Evolutionary conservation across 2,888 invertebrate species (phyloP), one percentile per base, ranked within the genome.

Genomic region (Leucoma salicis): DNA sequence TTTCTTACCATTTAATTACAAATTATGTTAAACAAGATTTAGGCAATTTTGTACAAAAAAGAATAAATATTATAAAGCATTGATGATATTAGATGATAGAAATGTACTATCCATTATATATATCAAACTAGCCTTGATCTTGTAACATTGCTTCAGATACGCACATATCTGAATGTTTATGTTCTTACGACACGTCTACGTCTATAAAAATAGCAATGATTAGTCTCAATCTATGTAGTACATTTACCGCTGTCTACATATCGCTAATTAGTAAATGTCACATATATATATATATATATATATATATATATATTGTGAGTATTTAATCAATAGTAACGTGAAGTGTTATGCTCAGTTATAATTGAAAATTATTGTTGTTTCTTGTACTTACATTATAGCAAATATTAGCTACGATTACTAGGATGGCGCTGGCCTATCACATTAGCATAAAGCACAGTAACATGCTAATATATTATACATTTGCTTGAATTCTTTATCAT

Each of bases 81-180:
- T n/a, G n/a, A n/a, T n/a, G n/a, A n/a, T n/a, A n/a, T n/a, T n/a
- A n/a, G n/a, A n/a, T n/a, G n/a, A n/a, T n/a, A n/a, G n/a, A n/a
- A n/a, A n/a, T n/a, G n/a, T n/a, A n/a, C n/a, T n/a, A n/a, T n/a
- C n/a, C n/a, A n/a, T n/a, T n/a, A n/a, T n/a, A n/a, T n/a, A n/a
- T n/a, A n/a, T n/a, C n/a, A n/a, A n/a, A n/a, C n/a, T n/a, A n/a
- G n/a, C n/a, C 31, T 37, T 32, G 14, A 41, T 39, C 39, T 49
- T 32, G 44, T 45, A 60, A 77, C 81, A 82, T 82, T 82, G 53
- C 81, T 80, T 75, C 78, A 82, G 80, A 80, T 82, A 73, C 39
- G 24, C 45, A 40, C 50, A 24, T 73, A 81, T 83, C 79, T 78
- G 78, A 70, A 57, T 42, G 80, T 74, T 74, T 76, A 82, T 83